These are phyloP conservation scores for Platycnemis pennipes DNA, from an alignment of 2,888 invertebrate genomes.

Conservation along the genomic window DNA sequence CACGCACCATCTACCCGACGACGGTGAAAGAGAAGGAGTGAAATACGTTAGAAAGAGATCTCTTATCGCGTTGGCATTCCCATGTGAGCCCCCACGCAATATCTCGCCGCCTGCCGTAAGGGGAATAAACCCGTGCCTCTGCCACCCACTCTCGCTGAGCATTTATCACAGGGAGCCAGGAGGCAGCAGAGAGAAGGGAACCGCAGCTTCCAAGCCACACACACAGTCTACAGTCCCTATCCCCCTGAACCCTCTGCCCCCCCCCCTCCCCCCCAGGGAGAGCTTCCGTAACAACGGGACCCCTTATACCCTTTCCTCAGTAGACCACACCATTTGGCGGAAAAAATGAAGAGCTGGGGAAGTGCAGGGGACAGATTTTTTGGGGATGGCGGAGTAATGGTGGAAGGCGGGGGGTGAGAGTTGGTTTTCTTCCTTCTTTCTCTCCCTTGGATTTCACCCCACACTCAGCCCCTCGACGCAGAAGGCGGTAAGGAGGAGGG, in stretches of 20 bases:
- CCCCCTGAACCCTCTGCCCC: not conserved
- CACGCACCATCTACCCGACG: not conserved
- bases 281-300: not conserved
- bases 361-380: not conserved
- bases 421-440: not conserved
- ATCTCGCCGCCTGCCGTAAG: not conserved
- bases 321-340: not conserved
- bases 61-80: not conserved
- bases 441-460: not conserved
- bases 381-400: not conserved
- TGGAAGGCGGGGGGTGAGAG: not conserved
- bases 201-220: not conserved
- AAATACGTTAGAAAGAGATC: not conserved
- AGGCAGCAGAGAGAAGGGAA: not conserved
- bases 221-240: not conserved
- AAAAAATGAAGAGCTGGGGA: not conserved
- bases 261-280: not conserved
- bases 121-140: not conserved
- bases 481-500: not conserved
- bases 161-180: not conserved
- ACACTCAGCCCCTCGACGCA: not conserved
- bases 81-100: not conserved
- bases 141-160: conserved; percentile 8
- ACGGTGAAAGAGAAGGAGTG: not conserved
- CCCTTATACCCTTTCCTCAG: not conserved